phyloP scores from a whole-genome alignment of 2,888 invertebrate species.

The Dynastes maya region DNA sequence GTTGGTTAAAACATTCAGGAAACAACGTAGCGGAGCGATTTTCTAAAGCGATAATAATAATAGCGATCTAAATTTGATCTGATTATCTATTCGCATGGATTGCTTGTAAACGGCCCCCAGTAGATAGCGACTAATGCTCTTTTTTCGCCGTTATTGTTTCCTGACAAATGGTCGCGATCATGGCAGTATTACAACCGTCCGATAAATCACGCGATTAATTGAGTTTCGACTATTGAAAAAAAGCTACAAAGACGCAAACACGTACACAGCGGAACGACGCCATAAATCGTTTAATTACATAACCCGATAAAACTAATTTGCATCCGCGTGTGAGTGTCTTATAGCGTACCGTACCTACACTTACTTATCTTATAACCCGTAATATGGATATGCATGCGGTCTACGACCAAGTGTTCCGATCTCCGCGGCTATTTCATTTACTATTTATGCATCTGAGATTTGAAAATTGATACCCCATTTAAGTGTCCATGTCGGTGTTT shows the following conservation, averaged over 20 bases:
- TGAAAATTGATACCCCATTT: conserved; percentile 41
- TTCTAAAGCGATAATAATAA: no score
- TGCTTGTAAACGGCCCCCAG: conserved; percentile 1
- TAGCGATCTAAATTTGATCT: no score
- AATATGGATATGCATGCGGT: conserved; percentile 41
- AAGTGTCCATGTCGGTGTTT: conserved; percentile 20
- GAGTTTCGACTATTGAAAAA: conserved; percentile 39
- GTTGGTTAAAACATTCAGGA: no score
- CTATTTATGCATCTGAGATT: conserved; percentile 41
- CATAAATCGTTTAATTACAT: conserved; percentile 52
- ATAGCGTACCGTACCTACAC: conserved; percentile 4
- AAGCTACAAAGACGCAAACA: conserved; percentile 37
- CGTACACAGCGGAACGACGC: conserved; percentile 44
- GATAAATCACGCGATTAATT: conserved; percentile 48
- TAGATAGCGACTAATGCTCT: conserved; percentile 26
- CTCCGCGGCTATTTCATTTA: conserved; percentile 38
- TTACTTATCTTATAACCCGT: conserved; percentile 26
- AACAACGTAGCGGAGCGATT: no score
- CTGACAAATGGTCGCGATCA: conserved; percentile 45
- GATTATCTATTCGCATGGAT: neutral
- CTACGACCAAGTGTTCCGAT: conserved; percentile 37
- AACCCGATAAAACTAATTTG: conserved; percentile 50
- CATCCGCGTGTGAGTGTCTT: conserved; percentile 34
- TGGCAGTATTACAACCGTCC: conserved; percentile 37
- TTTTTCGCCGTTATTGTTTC: conserved; percentile 39